Base-by-base conservation (phyloP, 2,888 invertebrate genomes). In the Oscheius sp. region DNA sequence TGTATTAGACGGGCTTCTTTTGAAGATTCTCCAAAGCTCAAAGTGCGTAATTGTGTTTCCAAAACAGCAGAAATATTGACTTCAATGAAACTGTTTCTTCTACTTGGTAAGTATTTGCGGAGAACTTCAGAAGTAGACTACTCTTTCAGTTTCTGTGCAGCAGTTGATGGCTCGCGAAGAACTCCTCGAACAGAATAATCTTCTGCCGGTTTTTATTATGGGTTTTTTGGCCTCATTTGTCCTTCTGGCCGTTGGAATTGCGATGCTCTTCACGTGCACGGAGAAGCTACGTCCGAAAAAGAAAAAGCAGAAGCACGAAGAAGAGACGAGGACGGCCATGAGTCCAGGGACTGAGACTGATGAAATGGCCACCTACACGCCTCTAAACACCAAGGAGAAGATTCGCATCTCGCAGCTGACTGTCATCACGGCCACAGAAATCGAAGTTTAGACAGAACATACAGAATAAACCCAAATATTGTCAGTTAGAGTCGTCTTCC, bases 1-100 rank as follows among this genome's bases (percentile, higher is more conserved):
- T 63, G 63, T 63, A 63, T 63, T 63, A 42, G 63, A 48, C 63
- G 63, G 63, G 48, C 63, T 63, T 63, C 63, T 63, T 63, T 63
- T 42, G 62, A 42, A 42, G 42, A 3, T 5, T 42, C 42, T 42
- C 7, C 42, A 42, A 42, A 42, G 3, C 4, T 42, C 42, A 42
- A 42, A 42, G 7, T 5, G 47, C n/a, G 48, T 33, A 37, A 60
- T 60, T 35, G 33, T 58, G n/a, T 60, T 10, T 37, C 33, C 10
- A 53, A 53, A 21, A 53, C 3, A 4, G 4, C 13, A 9, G 53
- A 4, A 13, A 9, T 21, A 9, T 2, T 11, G 4, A 53, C 53
- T 29, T 21, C n/a, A 53, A 13, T 21, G 53, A 53, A 53, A 29
- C 53, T 53, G n/a, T 53, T 53, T 53, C 53, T 53, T 13, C 53